phyloP scores from a whole-genome alignment of 2,797 vertebrate species.

The Babyrousa celebensis region DNA sequence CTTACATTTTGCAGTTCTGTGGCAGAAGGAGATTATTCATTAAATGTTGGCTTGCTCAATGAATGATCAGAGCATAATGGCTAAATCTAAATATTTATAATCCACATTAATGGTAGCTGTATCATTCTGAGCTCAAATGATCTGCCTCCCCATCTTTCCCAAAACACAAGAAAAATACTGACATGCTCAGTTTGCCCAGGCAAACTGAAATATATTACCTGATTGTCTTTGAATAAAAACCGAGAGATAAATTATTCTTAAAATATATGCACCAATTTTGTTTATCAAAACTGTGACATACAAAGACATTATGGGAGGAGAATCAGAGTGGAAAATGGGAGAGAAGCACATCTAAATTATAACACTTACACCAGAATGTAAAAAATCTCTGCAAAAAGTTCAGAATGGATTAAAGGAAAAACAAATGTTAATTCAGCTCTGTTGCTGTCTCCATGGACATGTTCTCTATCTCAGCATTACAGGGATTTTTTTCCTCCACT shows the following conservation, averaged over 20 bases:
- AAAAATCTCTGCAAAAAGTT: slow-evolving; percentile 13
- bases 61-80: slow-evolving; percentile 36
- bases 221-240: slow-evolving; percentile 32
- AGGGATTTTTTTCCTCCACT: neutral
- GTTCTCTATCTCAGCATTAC: neutral
- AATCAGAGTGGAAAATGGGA: slow-evolving; percentile 12
- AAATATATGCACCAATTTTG: neutral
- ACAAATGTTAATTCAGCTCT: neutral
- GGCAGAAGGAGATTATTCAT: slow-evolving; percentile 47
- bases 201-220: neutral
- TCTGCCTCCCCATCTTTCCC: neutral
- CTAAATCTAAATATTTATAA: slow-evolving; percentile 75
- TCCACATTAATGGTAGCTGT: neutral
- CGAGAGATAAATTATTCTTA: neutral
- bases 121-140: neutral
- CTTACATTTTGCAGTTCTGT: slow-evolving; percentile 40
- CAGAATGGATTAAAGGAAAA: neutral
- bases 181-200: neutral
- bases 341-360: slow-evolving; percentile 29
- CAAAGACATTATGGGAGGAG: neutral
- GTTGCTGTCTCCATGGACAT: neutral
- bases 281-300: slow-evolving; percentile 24
- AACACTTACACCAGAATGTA: neutral
- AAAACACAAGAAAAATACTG: neutral
- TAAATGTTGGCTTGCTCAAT: slow-evolving; percentile 61